These are phyloP conservation scores for Argyra leucocephala DNA, from an alignment of 2,888 invertebrate species.

Conservation along the genomic window DNA sequence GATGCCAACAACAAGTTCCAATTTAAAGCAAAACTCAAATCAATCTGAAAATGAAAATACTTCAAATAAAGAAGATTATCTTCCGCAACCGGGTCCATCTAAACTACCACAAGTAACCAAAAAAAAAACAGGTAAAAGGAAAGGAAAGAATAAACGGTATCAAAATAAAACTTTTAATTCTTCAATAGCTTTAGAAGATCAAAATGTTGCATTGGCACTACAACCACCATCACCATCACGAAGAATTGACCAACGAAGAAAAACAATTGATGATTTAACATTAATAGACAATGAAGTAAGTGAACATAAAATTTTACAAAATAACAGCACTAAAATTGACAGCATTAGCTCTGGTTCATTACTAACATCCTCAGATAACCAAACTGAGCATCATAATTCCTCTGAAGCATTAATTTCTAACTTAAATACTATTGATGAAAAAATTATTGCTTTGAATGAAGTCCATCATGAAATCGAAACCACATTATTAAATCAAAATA, in stretches of 20 bases:
- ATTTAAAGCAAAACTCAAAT: too few species aligned
- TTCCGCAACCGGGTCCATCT: too few species aligned
- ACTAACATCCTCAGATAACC: neutral
- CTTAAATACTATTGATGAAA: neutral
- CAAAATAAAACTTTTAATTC: neutral
- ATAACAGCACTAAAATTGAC: neutral
- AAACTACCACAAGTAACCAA: too few species aligned
- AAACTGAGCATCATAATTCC: neutral
- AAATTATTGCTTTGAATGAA: neutral
- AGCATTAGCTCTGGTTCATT: slow-evolving; percentile 3
- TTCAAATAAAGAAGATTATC: neutral
- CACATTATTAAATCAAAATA: neutral
- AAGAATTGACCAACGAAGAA: neutral
- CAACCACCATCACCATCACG: too few species aligned
- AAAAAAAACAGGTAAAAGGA: neutral
- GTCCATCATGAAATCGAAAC: neutral
- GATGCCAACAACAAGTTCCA: too few species aligned
- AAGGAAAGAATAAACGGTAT: neutral
- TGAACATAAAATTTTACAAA: neutral
- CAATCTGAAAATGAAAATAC: neutral
- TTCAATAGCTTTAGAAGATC: neutral
- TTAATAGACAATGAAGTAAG: neutral
- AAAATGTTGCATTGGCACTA: neutral
- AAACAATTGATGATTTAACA: neutral
- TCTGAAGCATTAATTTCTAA: neutral